A percentile compares a stretch with the other conserved stretches of the same genome.
phyloP scores from a whole-genome alignment of 2,113 vertebrate species.

The Pantherophis guttatus region DNA sequence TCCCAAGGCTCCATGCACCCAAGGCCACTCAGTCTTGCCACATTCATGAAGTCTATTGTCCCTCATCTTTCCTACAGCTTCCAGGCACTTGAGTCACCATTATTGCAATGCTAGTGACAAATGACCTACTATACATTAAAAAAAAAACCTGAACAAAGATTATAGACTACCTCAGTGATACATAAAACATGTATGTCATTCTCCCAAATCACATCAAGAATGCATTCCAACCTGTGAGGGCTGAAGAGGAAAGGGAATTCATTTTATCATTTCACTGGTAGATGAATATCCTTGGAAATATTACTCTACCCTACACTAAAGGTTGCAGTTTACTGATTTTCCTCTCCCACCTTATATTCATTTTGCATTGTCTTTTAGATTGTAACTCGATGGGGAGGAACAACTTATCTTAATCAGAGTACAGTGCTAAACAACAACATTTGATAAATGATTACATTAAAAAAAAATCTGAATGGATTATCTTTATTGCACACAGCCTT shows the following conservation, averaged over 20 bases:
- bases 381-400: not conserved
- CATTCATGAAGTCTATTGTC: not conserved
- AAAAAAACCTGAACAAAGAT: not conserved
- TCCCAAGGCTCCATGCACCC: not conserved
- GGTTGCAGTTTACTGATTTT: not conserved
- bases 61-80: not conserved
- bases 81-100: not conserved
- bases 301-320: not conserved
- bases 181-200: not conserved
- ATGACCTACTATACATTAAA: not conserved
- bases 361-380: not conserved
- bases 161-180: not conserved
- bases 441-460: not conserved
- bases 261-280: not conserved
- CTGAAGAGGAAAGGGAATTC: not conserved
- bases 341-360: not conserved
- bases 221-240: not conserved
- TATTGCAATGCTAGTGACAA: not conserved
- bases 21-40: not conserved
- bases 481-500: not conserved
- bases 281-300: not conserved
- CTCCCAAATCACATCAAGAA: not conserved
- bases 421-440: not conserved
- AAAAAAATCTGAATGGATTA: not conserved
- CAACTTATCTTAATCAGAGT: not conserved